Evolutionary conservation across 2,113 vertebrate species (phyloP).

Genomic region (Seriola rivoliana): DNA sequence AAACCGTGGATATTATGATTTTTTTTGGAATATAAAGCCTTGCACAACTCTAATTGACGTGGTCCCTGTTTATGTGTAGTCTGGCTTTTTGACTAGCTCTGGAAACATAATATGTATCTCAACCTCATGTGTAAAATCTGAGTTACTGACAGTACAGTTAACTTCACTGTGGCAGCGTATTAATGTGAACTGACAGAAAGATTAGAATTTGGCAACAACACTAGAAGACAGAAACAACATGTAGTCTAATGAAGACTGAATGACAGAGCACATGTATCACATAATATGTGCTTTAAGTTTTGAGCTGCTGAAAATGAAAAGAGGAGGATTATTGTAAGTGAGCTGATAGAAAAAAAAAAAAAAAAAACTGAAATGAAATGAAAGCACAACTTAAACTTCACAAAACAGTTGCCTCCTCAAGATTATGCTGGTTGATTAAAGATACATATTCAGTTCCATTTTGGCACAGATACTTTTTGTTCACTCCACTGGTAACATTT

Average conservation of each 20-base stretch:
- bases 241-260: conserved; percentile 21
- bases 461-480: conserved; percentile 78
- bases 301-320: conserved; percentile 17
- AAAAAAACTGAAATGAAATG: neutral
- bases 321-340: conserved; percentile 24
- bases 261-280: conserved; percentile 10
- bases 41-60: conserved; percentile 36
- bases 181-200: conserved; percentile 23
- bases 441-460: conserved; percentile 65
- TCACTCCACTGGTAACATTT: conserved; percentile 62
- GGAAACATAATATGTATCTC: conserved; percentile 25
- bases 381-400: conserved; percentile 64
- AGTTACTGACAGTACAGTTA: conserved; percentile 1
- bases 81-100: conserved; percentile 30
- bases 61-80: conserved; percentile 62
- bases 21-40: conserved; percentile 54
- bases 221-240: conserved; percentile 16
- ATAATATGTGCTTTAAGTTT: conserved; percentile 16
- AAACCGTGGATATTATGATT: conserved; percentile 45
- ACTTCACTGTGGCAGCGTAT: conserved; percentile 38
- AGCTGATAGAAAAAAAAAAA: conserved; percentile 8
- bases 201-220: conserved; percentile 69
- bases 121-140: neutral
- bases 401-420: conserved; percentile 81
- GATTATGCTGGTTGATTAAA: conserved; percentile 66